A percentile compares a stretch with the other conserved stretches of the same genome.
Conservation (phyloP, 2,113 vertebrate genomes). For the Neogale vison region DNA sequence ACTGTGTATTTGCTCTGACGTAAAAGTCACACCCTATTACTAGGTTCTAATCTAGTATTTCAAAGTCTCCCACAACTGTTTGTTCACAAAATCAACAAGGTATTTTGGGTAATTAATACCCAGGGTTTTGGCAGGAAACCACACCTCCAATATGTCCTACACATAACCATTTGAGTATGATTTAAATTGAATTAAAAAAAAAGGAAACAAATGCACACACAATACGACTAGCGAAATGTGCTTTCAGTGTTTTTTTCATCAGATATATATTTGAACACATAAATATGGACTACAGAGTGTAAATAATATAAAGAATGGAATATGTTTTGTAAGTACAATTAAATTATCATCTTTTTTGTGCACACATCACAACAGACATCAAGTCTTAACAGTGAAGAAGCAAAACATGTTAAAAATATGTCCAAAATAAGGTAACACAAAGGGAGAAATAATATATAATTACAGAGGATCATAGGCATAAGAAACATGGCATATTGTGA, state of each 20-base stretch:
- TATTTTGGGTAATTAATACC: background rate
- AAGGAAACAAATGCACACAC: rapidly evolving
- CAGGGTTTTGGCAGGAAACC: background rate
- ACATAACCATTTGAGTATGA: background rate
- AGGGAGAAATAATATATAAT: background rate
- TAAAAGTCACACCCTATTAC: background rate
- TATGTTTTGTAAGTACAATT: background rate
- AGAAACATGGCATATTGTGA: background rate
- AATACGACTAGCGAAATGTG: background rate
- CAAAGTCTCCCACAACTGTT: background rate
- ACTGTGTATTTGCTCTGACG: background rate
- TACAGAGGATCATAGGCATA: background rate
- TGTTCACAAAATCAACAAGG: background rate
- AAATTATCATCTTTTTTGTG: background rate
- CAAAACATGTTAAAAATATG: background rate
- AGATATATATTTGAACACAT: background rate
- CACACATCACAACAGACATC: background rate
- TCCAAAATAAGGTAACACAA: background rate
- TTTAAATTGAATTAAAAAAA: background rate
- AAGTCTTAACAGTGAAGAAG: background rate
- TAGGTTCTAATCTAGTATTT: background rate
- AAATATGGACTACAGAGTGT: background rate
- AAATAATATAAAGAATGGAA: background rate
- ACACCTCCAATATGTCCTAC: background rate
- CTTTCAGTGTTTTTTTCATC: background rate